Percentiles rank a stretch among this genome's conserved stretches.
These are phyloP conservation scores for Octodon degus DNA, from an alignment of 2,113 vertebrate species.

Conservation along the genomic window DNA sequence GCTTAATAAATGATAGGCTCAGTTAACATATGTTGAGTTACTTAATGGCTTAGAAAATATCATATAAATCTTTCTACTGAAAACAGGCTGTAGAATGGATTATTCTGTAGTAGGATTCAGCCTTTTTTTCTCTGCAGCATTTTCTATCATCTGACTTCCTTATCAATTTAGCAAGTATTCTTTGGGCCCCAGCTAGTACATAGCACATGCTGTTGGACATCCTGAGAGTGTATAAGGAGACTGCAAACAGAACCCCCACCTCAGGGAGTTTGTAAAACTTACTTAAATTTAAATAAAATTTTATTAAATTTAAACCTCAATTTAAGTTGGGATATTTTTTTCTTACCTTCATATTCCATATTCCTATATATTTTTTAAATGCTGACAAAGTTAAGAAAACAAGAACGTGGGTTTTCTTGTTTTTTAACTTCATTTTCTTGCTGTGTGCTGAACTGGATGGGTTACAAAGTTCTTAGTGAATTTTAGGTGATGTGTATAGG, in stretches of 20 bases:
- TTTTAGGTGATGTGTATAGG: neutral
- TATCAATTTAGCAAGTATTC: slow-evolving; percentile 12
- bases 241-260: neutral
- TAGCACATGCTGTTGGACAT: neutral
- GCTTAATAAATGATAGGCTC: neutral
- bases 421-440: neutral
- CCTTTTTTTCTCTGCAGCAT: slow-evolving; percentile 18
- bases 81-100: neutral
- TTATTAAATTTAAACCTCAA: neutral
- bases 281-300: neutral
- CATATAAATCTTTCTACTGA: slow-evolving; percentile 2
- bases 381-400: slow-evolving; percentile 3
- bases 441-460: neutral
- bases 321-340: neutral
- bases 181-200: neutral
- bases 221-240: neutral
- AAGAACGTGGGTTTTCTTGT: neutral
- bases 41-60: neutral
- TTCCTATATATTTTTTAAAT: neutral
- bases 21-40: neutral
- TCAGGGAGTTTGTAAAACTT: neutral
- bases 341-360: neutral
- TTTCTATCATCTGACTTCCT: neutral
- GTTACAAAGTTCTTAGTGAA: neutral
- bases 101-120: neutral